Conservation (phyloP, 1,140 invertebrate genomes). For the Ostrea denselamellosa region DNA sequence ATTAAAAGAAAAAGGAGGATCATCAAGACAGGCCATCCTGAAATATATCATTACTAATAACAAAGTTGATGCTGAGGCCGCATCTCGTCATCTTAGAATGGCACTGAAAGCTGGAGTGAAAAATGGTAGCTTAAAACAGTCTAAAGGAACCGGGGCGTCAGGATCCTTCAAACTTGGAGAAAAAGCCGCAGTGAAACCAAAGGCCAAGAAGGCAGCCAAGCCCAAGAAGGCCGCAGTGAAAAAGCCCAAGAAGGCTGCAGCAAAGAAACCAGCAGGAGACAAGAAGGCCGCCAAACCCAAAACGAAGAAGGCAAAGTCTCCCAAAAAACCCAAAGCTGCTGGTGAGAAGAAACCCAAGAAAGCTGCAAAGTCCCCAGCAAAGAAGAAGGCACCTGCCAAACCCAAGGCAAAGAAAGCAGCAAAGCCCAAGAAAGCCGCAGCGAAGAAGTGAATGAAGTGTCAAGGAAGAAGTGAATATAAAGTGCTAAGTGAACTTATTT, state of each 20-base stretch:
- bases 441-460: constrained; percentile 51
- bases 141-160: constrained; percentile 76
- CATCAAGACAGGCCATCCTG: constrained; percentile 75
- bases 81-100: constrained; percentile 72
- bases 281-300: constrained; percentile 58
- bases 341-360: constrained; percentile 65
- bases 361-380: constrained; percentile 57
- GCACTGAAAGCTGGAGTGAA: constrained; percentile 71
- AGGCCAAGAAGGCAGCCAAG: constrained; percentile 64
- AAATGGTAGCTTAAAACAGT: constrained; percentile 70
- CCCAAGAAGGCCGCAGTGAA: constrained; percentile 47
- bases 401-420: constrained; percentile 59
- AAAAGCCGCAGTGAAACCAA: constrained; percentile 61
- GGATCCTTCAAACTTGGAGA: constrained; percentile 77
- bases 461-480: not conserved
- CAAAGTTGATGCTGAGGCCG: constrained; percentile 73
- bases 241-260: constrained; percentile 55
- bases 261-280: constrained; percentile 57
- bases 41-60: constrained; percentile 77
- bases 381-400: constrained; percentile 50
- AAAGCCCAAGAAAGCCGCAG: constrained; percentile 50
- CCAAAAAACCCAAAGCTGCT: constrained; percentile 64
- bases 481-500: not conserved
- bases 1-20: constrained; percentile 72
- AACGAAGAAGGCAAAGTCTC: constrained; percentile 59